Evolutionary conservation across 2,113 vertebrate genomes (phyloP), one percentile per base, ranked within the genome.

Genomic region (Apteryx mantelli): DNA sequence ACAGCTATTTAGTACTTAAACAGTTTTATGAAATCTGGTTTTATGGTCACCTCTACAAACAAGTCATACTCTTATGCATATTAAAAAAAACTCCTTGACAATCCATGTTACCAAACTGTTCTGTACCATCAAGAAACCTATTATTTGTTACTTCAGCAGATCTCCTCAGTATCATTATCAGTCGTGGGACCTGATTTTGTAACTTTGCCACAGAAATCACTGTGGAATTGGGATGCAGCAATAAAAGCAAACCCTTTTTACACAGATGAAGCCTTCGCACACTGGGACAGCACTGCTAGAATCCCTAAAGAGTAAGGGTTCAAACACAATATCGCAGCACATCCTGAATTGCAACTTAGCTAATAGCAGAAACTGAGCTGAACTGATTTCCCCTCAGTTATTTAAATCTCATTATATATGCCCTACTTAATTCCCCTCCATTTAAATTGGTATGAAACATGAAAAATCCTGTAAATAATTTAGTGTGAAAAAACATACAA

Each of bases 401-500:
- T 91, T 97, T 95, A 93, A 91, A 91, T 88, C 63, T 89, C 82
- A 93, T 94, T 95, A 80, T 66, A 83, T 79, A 92, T 63, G 75
- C 64, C 74, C 92, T 93, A 89, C 81, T 93, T 83, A 92, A 93
- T 96, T 68, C 55, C 60, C 91, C 87, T 91, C 61, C 48, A 70
- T 82, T 91, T 94, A 92, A 82, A 97, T 79, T 94, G 56, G 91
- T 84, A 80, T 4, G 11, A 68, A 94, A 93, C 82, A 85, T 87
- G 84, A 91, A 96, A 91, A 70, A 79, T 53, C 21, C 10, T 74
- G 25, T 95, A 93, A 95, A 97, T 93, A 93, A 94, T 95, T 96
- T 56, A 85, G 61, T 79, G 42, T 58, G 71, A 84, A 84, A 95
- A 95, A 96, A 75, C 25, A 65, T n/a, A 91, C 50, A 58, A 90